Evolutionary conservation across 2,888 invertebrate genomes (phyloP), one percentile per base, ranked within the genome.

Genomic region (Leptinotarsa juncta): DNA sequence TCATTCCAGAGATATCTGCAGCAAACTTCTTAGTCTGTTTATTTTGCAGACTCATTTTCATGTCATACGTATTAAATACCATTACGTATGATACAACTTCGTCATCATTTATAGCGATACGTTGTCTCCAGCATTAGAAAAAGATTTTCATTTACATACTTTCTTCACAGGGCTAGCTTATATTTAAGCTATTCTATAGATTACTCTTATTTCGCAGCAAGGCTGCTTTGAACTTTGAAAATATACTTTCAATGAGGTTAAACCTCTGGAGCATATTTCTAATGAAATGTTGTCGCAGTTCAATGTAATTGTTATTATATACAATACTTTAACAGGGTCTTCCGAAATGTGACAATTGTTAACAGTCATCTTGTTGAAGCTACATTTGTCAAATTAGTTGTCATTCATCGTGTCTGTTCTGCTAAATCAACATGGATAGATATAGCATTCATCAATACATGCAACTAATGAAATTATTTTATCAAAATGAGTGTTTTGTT

Each of bases 141-240:
- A 55, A 57, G 42, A 66, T 50, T 23, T 66, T 15, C 70, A 73
- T 32, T 53, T 73, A 55, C 65, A 70, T 10, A 66, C 70, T 26
- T 65, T 53, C 12, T 15, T 26, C 48, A 53, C 16, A 18, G 70
- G 75, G 60, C 50, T 69, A 3, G n/a, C 26, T 20, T 57, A 53
- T 18, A 51, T 53, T 14, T 48, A 53, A 4, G 50, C 12, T 72
- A 62, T 55, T 49, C 15, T 26, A 18, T 60, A 72, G n/a, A 62
- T 70, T 4, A 50, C 65, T 12, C 32, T 18, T 20, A 48, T 75
- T 15, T 75, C 72, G 70, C 20, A 32, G 16, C 57, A 71, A 20
- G 70, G 70, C 3, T 53, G 66, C 16, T 75, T 75, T 55, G 60
- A 67, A 32, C 18, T 71, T 62, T 16, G 51, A 51, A 15, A 51